Conservation (phyloP, 2,113 vertebrate genomes). For the Strix uralensis region DNA sequence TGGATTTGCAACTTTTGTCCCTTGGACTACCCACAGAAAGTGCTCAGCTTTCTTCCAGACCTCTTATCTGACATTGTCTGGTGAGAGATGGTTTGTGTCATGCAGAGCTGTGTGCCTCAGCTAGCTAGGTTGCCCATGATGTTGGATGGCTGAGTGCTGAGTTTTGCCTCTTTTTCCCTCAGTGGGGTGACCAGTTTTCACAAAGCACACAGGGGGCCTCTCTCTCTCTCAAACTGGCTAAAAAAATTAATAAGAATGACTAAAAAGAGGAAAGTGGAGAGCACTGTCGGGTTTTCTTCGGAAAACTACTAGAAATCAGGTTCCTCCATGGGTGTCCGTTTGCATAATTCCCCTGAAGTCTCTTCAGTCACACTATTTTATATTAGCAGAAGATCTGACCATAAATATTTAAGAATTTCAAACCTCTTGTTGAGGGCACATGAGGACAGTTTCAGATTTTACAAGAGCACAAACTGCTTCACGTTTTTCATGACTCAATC, state of each 20-base stretch:
- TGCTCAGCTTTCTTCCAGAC: not conserved
- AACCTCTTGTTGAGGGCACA: not conserved
- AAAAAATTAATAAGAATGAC: not conserved
- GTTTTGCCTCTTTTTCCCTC: not conserved
- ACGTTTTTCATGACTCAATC: not conserved
- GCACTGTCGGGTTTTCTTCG: not conserved
- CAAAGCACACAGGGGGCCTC: not conserved
- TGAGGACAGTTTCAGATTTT: constrained; percentile 21
- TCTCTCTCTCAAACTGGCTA: not conserved
- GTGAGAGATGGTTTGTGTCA: not conserved
- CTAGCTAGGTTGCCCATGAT: not conserved
- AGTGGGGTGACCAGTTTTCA: not conserved
- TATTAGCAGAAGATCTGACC: not conserved
- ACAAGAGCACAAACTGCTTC: not conserved
- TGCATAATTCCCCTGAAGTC: not conserved
- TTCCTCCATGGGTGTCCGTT: not conserved
- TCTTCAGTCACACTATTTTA: not conserved
- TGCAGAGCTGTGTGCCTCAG: not conserved
- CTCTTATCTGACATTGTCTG: not conserved
- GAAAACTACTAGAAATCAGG: not conserved
- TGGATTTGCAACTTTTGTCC: not conserved
- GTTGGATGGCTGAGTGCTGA: not conserved
- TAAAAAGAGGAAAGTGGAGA: not conserved
- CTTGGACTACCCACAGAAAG: not conserved
- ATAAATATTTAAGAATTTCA: constrained; percentile 44